Base-by-base conservation (phyloP, 2,797 vertebrate genomes). In the Protonibea diacanthus region DNA sequence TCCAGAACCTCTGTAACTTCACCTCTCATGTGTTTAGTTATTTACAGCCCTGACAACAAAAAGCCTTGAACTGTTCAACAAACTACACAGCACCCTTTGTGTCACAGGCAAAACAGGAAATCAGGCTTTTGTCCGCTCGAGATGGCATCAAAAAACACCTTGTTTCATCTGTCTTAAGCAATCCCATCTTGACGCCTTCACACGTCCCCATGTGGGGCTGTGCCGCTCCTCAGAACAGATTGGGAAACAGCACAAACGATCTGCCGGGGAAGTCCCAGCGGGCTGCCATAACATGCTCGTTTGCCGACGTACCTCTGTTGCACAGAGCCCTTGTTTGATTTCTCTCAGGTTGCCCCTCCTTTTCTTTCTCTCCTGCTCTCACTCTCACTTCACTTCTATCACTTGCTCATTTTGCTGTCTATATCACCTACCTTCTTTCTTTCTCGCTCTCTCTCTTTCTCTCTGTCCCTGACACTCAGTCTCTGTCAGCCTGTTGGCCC, bases 131-230 rank as follows among this genome's bases (percentile, higher is more conserved):
- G 92, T 95, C 92, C 92, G 91, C 90, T 81, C 86, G 88, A 93
- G 92, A 95, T 92, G 91, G 91, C 92, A 93, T 95, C 94, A 95
- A 90, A 95, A 89, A 91, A 88, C 89, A 92, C 89, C 90, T 92
- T 92, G 93, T 94, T 96, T 96, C 93, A 94, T 96, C 91, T 95
- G 95, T 96, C 95, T 95, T 94, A 95, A 96, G 93, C 94, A 95
- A 96, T 96, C 92, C 92, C 91, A 86, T 94, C 93, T 91, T 85
- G 90, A 93, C 88, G 90, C 92, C 94, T 96, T 93, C 93, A 94
- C 92, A 88, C 91, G 80, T 90, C 92, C 93, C 94, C 94, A 88
- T 89, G 91, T 89, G 94, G 89, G 87, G 92, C 92, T 90, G 89
- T 82, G 94, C 89, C 80, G 89, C 86, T 94, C 93, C 94, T 95